These are phyloP conservation scores for Prenolepis imparis DNA, from an alignment of 2,888 invertebrate species.

Conservation along the genomic window DNA sequence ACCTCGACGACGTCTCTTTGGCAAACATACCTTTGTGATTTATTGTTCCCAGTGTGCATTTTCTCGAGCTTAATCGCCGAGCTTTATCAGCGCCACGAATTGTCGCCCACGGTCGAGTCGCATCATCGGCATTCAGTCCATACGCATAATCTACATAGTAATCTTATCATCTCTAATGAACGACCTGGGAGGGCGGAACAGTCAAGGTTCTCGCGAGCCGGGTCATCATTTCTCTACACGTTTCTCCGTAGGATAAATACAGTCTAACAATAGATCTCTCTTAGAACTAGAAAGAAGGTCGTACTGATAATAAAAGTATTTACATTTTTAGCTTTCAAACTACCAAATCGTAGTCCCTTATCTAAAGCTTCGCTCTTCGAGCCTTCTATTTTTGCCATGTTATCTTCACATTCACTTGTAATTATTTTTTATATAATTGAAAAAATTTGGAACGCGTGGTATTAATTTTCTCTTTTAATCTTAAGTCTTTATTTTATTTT, in stretches of 20 bases:
- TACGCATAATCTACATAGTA: constrained; percentile 28
- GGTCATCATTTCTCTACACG: constrained; percentile 6
- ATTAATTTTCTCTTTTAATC: not conserved
- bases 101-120: constrained; percentile 15
- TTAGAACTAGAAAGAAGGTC: constrained; percentile 29
- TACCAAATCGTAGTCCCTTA: not conserved
- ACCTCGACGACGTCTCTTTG: constrained; percentile 75
- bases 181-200: constrained; percentile 3
- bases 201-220: not conserved
- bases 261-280: constrained; percentile 26
- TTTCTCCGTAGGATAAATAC: constrained; percentile 50
- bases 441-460: not conserved
- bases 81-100: constrained; percentile 40
- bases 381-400: not conserved
- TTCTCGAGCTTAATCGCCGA: constrained; percentile 47
- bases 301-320: constrained; percentile 48
- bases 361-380: not conserved
- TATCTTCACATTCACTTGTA: not conserved
- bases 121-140: constrained; percentile 12
- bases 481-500: not conserved
- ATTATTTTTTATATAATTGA: not conserved
- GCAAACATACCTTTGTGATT: constrained; percentile 76
- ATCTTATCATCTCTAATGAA: constrained; percentile 30
- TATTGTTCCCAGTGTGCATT: constrained; percentile 59
- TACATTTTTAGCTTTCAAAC: constrained; percentile 59